Evolutionary conservation across 2,113 vertebrate genomes (phyloP).

Genomic region (Phaethon lepturus): DNA sequence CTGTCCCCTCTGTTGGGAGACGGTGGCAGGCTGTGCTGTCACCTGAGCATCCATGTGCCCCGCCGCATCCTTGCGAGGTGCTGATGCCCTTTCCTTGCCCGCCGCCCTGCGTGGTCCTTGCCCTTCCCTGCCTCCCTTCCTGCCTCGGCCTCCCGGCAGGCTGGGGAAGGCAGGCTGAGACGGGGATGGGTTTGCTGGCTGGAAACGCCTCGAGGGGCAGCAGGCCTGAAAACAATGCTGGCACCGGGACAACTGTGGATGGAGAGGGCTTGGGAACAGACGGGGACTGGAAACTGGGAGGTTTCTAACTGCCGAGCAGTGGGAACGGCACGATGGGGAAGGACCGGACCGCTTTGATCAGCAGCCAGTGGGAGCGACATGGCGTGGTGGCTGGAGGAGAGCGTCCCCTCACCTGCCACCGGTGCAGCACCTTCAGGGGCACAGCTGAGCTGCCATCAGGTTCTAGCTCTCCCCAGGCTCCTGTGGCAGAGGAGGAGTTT

Average conservation of each 20-base stretch:
- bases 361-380: neutral
- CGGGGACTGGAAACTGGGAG: neutral
- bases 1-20: neutral
- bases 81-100: rapidly evolving
- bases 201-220: neutral
- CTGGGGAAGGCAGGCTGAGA: neutral
- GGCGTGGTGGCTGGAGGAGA: neutral
- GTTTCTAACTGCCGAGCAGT: neutral
- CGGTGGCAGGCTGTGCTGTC: neutral
- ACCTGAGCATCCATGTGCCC: neutral
- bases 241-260: constrained; percentile 10
- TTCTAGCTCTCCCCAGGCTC: neutral
- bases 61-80: rapidly evolving
- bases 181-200: neutral
- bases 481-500: neutral
- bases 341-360: neutral
- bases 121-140: neutral
- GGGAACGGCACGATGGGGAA: neutral
- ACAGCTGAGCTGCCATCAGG: rapidly evolving
- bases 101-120: rapidly evolving
- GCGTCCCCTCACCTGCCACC: neutral
- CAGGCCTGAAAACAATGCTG: constrained; percentile 54
- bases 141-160: neutral
- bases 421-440: neutral
- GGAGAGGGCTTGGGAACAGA: constrained; percentile 34